Percentiles rank a stretch among this genome's conserved stretches.
Evolutionary conservation across 2,113 vertebrate genomes (phyloP).

Genomic region (Gavia stellata): DNA sequence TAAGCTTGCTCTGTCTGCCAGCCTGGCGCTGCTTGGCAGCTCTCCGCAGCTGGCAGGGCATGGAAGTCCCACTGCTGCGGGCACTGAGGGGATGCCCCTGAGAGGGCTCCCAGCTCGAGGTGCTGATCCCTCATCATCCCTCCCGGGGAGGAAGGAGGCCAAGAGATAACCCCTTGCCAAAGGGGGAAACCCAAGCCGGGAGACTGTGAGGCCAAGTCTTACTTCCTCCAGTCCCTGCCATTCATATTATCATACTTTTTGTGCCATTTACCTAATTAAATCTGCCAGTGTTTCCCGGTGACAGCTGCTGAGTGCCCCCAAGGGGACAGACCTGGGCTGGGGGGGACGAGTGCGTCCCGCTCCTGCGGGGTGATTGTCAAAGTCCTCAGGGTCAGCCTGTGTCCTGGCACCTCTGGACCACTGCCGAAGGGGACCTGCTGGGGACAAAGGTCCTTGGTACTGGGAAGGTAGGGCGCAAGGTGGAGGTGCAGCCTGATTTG

Average conservation of each 20-base stretch:
- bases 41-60: not conserved
- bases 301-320: not conserved
- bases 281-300: not conserved
- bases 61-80: fast-evolving
- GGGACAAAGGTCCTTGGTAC: not conserved
- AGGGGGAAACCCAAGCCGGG: not conserved
- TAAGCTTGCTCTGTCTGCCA: not conserved
- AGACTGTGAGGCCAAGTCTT: not conserved
- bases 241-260: not conserved
- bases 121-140: not conserved
- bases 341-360: fast-evolving
- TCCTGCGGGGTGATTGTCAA: not conserved
- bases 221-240: not conserved
- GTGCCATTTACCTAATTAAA: not conserved
- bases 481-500: not conserved
- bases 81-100: not conserved
- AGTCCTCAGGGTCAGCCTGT: not conserved
- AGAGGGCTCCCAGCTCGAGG: not conserved
- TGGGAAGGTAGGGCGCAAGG: not conserved
- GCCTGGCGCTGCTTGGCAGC: not conserved
- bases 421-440: not conserved
- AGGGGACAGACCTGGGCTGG: not conserved
- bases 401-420: not conserved
- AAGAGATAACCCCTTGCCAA: not conserved
- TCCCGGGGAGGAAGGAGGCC: not conserved